Evolutionary conservation across 1,140 invertebrate species (phyloP).

Genomic region (Chionoecetes opilio): DNA sequence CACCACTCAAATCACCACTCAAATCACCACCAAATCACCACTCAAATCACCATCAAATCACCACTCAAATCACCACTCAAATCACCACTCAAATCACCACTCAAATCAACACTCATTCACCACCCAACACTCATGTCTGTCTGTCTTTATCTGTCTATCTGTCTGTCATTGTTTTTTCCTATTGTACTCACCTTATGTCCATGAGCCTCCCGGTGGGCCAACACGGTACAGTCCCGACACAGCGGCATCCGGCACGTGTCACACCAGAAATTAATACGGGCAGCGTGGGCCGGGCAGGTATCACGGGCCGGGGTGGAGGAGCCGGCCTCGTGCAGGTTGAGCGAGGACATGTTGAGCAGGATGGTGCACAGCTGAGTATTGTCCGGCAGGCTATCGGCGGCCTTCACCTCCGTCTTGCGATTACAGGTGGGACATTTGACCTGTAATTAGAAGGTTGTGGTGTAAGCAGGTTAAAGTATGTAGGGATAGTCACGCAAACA

Average conservation of each 20-base stretch:
- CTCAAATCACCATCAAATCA: no score
- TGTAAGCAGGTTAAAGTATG: neutral
- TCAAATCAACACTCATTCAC: no score
- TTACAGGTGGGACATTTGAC: constrained; percentile 64
- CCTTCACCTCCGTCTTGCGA: constrained; percentile 65
- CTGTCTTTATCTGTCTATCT: no score
- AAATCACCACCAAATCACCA: no score
- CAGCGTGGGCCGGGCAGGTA: constrained; percentile 77
- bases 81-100: no score
- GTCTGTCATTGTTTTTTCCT: no score
- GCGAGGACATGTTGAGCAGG: constrained; percentile 79
- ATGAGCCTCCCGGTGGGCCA: constrained; percentile 74
- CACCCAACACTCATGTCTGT: no score
- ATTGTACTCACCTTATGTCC: constrained; percentile 75
- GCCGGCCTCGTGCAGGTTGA: constrained; percentile 74
- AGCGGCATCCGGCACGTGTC: constrained; percentile 78
- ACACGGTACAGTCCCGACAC: constrained; percentile 80
- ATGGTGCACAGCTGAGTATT: constrained; percentile 78
- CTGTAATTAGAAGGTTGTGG: neutral
- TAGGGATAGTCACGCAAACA: no score
- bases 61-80: no score
- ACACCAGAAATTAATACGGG: constrained; percentile 81
- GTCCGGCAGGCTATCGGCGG: constrained; percentile 64
- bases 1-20: no score
- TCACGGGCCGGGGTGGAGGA: constrained; percentile 61